These are phyloP conservation scores for Lasioglossum morio DNA, from an alignment of 2,888 invertebrate genomes.

Conservation along the genomic window DNA sequence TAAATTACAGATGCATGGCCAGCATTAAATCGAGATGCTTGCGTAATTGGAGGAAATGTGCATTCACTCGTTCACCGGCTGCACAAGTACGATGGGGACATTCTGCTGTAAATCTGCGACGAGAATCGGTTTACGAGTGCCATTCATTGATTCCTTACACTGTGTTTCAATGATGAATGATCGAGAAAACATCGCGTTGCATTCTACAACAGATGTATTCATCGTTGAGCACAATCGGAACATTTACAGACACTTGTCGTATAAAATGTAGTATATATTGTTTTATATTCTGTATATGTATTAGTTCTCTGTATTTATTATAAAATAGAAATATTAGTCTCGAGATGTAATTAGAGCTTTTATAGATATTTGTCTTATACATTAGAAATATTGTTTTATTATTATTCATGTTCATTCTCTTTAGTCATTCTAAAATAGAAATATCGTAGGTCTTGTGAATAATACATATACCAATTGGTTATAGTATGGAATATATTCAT, in stretches of 20 bases:
- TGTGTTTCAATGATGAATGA: neutral
- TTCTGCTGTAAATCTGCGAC: neutral
- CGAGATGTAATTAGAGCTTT: too few species aligned
- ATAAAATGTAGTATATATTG: neutral
- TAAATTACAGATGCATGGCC: slow-evolving; percentile 12
- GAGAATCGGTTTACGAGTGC: neutral
- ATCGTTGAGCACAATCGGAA: neutral
- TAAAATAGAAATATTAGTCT: too few species aligned
- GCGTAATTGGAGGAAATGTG: slow-evolving; percentile 13
- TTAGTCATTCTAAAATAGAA: too few species aligned
- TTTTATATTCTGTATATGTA: neutral
- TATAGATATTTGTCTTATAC: too few species aligned
- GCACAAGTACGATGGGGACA: neutral
- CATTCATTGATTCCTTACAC: neutral
- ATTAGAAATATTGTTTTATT: neutral
- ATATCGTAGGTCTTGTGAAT: too few species aligned
- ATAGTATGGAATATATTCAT: too few species aligned
- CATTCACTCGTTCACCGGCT: slow-evolving; percentile 4
- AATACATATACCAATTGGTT: too few species aligned
- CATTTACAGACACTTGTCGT: neutral
- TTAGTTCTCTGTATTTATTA: neutral
- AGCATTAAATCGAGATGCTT: slow-evolving; percentile 20
- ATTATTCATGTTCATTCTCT: neutral
- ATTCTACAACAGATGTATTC: neutral
- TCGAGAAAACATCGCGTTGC: neutral